A percentile compares a stretch with the other conserved stretches of the same genome.
Evolutionary conservation across 2,888 invertebrate genomes (phyloP).

Genomic region (Zonitis immaculata): DNA sequence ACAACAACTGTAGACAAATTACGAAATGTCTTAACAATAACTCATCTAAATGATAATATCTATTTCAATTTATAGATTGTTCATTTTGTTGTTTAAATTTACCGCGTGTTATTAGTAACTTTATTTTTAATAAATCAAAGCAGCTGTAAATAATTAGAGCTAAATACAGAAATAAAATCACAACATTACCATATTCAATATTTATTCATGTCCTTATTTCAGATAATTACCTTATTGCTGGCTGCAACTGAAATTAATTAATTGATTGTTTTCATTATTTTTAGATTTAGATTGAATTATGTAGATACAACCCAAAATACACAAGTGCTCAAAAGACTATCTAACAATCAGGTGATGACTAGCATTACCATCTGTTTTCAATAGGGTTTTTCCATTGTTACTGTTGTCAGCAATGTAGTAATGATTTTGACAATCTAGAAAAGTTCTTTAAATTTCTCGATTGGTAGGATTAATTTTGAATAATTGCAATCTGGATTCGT

Average conservation of each 20-base stretch:
- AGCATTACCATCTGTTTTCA: no score
- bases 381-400: not conserved
- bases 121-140: not conserved
- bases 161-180: no score
- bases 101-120: not conserved
- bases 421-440: not conserved
- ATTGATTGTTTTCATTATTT: no score
- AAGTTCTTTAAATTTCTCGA: not conserved
- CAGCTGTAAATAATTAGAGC: no score
- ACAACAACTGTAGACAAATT: slow-evolving; percentile 27
- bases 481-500: not conserved
- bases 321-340: no score
- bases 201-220: no score
- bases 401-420: not conserved
- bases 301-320: no score
- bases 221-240: no score
- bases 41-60: slow-evolving; percentile 29
- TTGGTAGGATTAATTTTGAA: not conserved
- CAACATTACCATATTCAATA: no score
- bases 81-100: not conserved
- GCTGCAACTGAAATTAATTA: no score
- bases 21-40: slow-evolving; percentile 33
- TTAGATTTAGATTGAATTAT: no score
- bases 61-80: not conserved
- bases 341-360: no score